These are phyloP conservation scores for Matsumurasca onukii DNA, from an alignment of 1,140 invertebrate genomes.

Conservation along the genomic window DNA sequence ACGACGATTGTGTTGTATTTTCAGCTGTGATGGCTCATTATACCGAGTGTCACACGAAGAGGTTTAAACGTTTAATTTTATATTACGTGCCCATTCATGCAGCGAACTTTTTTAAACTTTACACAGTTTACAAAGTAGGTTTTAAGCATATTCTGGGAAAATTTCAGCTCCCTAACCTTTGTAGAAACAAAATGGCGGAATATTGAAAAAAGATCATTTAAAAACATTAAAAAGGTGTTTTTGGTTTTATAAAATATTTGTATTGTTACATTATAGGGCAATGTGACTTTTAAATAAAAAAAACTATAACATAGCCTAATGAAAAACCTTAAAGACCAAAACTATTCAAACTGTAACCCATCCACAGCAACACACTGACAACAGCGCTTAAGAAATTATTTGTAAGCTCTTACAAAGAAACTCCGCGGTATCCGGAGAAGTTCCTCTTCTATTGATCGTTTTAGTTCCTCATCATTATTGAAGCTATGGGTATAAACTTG, in stretches of 20 bases:
- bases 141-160: background rate
- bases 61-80: background rate
- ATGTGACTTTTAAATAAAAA: background rate
- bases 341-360: constrained; percentile 16
- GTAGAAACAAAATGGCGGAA: constrained; percentile 19
- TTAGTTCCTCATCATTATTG: constrained; percentile 24
- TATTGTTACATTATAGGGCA: background rate
- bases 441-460: constrained; percentile 24
- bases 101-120: too few relatives aligned
- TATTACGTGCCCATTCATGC: background rate
- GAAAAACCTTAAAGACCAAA: constrained; percentile 11
- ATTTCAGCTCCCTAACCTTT: constrained; percentile 15
- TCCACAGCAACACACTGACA: constrained; percentile 14
- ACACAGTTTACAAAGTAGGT: constrained; percentile 9
- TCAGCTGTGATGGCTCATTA: too few relatives aligned
- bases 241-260: constrained; percentile 22
- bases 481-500: constrained; percentile 19
- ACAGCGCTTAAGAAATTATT: constrained; percentile 4
- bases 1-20: too few relatives aligned
- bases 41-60: background rate
- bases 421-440: constrained; percentile 7
- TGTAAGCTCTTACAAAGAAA: constrained; percentile 15
- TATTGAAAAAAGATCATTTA: constrained; percentile 14
- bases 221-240: background rate
- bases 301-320: constrained; percentile 15